Conservation (phyloP, 2,888 invertebrate genomes). For the Meloe dianella region DNA sequence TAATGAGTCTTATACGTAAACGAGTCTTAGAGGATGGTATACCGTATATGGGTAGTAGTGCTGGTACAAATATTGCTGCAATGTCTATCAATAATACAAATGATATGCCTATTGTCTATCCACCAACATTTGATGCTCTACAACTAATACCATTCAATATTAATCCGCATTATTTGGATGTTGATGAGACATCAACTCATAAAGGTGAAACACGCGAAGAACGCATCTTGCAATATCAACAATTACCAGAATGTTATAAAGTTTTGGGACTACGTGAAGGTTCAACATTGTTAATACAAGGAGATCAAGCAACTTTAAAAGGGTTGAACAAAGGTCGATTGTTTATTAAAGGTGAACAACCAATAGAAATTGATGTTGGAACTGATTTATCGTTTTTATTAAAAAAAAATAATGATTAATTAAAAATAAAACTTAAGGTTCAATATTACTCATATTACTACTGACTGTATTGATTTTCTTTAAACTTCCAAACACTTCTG, state of each 20-base stretch:
- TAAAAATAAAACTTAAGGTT: neutral
- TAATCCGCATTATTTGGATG: slow-evolving; percentile 82
- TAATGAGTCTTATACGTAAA: slow-evolving; percentile 69
- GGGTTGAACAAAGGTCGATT: slow-evolving; percentile 70
- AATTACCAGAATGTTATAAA: slow-evolving; percentile 59
- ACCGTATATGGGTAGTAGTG: slow-evolving; percentile 80
- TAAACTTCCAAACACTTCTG: slow-evolving; percentile 90
- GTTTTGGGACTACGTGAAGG: slow-evolving; percentile 80
- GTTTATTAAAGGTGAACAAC: slow-evolving; percentile 65
- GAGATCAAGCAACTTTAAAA: slow-evolving; percentile 65
- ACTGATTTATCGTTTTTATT: slow-evolving; percentile 68
- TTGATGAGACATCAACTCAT: slow-evolving; percentile 67
- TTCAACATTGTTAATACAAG: slow-evolving; percentile 67
- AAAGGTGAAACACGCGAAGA: slow-evolving; percentile 82
- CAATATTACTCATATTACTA: neutral
- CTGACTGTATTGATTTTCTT: slow-evolving; percentile 50
- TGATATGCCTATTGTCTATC: slow-evolving; percentile 86
- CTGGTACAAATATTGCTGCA: slow-evolving; percentile 85
- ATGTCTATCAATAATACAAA: slow-evolving; percentile 82
- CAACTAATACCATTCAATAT: slow-evolving; percentile 81
- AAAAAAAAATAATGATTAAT: slow-evolving; percentile 20
- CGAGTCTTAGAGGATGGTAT: slow-evolving; percentile 69
- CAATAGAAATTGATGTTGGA: slow-evolving; percentile 64
- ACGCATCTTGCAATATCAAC: slow-evolving; percentile 72
- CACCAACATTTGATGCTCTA: slow-evolving; percentile 75